Base-by-base conservation (phyloP, 2,113 vertebrate species). In the Plotosus lineatus region DNA sequence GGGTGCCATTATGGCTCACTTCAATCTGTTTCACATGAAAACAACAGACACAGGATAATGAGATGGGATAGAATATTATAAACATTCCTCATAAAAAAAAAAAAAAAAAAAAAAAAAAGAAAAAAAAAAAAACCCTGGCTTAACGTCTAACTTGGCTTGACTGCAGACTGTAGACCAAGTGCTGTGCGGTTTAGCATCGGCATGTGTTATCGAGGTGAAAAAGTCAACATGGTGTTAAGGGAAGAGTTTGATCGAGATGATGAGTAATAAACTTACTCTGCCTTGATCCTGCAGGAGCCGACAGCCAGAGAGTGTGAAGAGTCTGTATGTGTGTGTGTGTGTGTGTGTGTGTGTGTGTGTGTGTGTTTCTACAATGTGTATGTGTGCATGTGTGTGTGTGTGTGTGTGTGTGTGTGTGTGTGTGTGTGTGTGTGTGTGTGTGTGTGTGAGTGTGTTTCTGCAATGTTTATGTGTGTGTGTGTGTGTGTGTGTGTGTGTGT, bases 11-110 rank as follows among this genome's bases (percentile, higher is more conserved):
- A 74, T 31, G 9, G 55, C 68, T 48, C 28, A 21, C 44, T 73
- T 80, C 40, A 48, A 73, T 73, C 53, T 60, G 69, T 80, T 87
- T 66, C 60, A n/a, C n/a, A 81, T 81, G 23, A 17, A n/a, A 19
- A 53, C 75, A 78, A 73, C 80, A 81, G 55, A 61, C 78, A 56
- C 23, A 56, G 26, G 46, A 48, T 80, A 72, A 80, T 73, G 68
- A 73, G 66, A 50, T 19, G 8, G 23, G 66, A 46, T 69, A 28
- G 66, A 28, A 69, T 46, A 69, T 69, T 69, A 69, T 69, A 69
- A 69, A 69, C 66, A 46, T 69, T 28, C 28, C 66, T 71, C 68
- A 48, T 31, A 31, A 9, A 50, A 15, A 8, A 14, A 12, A 50
- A 50, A 9, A 6, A n/a, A n/a, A n/a, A n/a, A n/a, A 21, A 12